These are phyloP conservation scores for Numenius arquata DNA, from an alignment of 2,113 vertebrate species.

Conservation along the genomic window DNA sequence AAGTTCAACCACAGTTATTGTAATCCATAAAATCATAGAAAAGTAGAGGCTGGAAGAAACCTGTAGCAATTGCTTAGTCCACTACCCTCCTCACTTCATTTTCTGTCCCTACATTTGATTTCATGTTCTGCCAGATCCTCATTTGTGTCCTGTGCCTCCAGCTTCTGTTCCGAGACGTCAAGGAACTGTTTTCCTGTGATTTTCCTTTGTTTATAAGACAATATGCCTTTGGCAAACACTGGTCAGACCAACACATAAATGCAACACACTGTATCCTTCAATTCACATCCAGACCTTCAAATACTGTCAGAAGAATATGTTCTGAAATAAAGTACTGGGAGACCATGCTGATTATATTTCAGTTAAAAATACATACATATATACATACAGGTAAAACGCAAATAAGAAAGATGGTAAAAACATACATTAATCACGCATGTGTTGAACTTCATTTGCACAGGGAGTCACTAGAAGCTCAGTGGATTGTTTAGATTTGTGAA, in stretches of 20 bases:
- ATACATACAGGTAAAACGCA: not conserved
- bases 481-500: not conserved
- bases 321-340: not conserved
- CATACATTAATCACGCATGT: not conserved
- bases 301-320: not conserved
- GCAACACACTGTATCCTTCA: not conserved
- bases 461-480: not conserved
- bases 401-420: not conserved
- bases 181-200: not conserved
- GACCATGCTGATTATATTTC: not conserved
- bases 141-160: not conserved
- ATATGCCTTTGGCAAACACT: not conserved
- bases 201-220: not conserved
- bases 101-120: not conserved
- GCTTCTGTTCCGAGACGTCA: constrained; percentile 3
- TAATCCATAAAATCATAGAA: not conserved
- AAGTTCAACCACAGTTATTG: not conserved
- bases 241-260: not conserved
- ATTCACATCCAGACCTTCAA: not conserved
- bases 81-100: constrained; percentile 30
- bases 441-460: not conserved
- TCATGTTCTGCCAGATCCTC: constrained; percentile 36
- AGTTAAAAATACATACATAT: not conserved
- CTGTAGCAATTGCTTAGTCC: not conserved
- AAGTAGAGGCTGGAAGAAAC: not conserved